Evolutionary conservation across 2,113 vertebrate genomes (phyloP).

Genomic region (Percina caprodes): DNA sequence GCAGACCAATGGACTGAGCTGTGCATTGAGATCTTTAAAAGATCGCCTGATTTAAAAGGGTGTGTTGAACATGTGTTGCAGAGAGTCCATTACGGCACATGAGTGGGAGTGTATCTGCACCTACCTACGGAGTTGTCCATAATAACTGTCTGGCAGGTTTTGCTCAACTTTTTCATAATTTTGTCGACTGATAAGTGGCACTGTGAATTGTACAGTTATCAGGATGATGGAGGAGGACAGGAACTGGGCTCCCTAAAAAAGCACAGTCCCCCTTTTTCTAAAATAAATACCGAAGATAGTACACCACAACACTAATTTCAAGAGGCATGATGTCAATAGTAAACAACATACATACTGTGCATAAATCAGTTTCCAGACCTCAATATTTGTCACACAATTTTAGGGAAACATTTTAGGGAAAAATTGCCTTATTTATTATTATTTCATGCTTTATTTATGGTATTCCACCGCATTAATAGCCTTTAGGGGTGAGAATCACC

Average conservation of each 20-base stretch:
- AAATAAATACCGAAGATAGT: background rate
- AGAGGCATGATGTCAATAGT: background rate
- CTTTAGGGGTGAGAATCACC: too few relatives aligned
- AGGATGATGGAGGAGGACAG: background rate
- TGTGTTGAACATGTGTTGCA: background rate
- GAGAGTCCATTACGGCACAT: background rate
- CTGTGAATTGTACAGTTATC: background rate
- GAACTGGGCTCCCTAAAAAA: background rate
- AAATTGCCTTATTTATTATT: background rate
- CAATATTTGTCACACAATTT: background rate
- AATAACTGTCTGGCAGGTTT: background rate
- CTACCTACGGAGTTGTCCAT: background rate
- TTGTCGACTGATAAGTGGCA: background rate
- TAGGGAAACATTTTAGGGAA: background rate
- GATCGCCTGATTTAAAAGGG: background rate
- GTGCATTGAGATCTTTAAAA: background rate
- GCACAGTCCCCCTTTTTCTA: background rate
- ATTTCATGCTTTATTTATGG: too few relatives aligned
- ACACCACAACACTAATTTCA: background rate
- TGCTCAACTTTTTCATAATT: background rate
- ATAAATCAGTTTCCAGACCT: background rate
- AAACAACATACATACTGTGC: background rate
- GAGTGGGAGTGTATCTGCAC: background rate
- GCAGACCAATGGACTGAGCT: background rate
- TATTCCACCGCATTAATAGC: too few relatives aligned